Conservation (phyloP, 2,888 invertebrate genomes). For the Lymantria monacha region DNA sequence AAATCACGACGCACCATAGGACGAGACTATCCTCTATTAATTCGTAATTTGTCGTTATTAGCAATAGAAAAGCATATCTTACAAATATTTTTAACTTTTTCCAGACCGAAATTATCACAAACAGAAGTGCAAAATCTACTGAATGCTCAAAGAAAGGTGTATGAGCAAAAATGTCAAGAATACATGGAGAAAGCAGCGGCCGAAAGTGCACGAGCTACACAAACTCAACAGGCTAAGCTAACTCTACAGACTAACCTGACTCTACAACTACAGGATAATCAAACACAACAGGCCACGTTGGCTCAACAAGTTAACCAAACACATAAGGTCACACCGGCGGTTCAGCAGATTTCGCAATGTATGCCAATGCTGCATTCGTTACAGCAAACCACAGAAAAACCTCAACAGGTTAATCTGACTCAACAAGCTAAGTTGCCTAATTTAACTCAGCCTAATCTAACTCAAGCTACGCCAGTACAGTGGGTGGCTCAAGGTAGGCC, state of each 20-base stretch:
- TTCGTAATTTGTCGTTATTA: too few relatives aligned
- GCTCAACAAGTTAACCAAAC: too few relatives aligned
- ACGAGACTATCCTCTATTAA: too few relatives aligned
- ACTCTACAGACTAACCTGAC: too few relatives aligned
- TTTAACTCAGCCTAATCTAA: background rate
- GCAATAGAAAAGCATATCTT: background rate
- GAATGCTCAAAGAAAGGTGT: slow-evolving; percentile 16
- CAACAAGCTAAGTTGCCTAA: background rate
- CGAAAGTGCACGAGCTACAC: background rate
- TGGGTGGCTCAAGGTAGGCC: background rate
- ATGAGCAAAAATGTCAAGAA: slow-evolving; percentile 20
- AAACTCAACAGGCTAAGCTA: too few relatives aligned
- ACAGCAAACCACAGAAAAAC: too few relatives aligned
- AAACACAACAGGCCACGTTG: too few relatives aligned
- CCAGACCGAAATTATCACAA: slow-evolving; percentile 15
- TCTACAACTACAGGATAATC: too few relatives aligned
- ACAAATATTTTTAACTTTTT: background rate
- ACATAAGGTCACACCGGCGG: too few relatives aligned
- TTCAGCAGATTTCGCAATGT: background rate
- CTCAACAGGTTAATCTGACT: too few relatives aligned
- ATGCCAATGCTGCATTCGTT: background rate
- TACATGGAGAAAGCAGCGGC: slow-evolving; percentile 3
- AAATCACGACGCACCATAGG: too few relatives aligned
- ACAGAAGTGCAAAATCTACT: slow-evolving; percentile 11
- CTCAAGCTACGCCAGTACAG: background rate